These are phyloP conservation scores for Drosophila repletoides DNA, from an alignment of 1,140 invertebrate species.

Conservation along the genomic window DNA sequence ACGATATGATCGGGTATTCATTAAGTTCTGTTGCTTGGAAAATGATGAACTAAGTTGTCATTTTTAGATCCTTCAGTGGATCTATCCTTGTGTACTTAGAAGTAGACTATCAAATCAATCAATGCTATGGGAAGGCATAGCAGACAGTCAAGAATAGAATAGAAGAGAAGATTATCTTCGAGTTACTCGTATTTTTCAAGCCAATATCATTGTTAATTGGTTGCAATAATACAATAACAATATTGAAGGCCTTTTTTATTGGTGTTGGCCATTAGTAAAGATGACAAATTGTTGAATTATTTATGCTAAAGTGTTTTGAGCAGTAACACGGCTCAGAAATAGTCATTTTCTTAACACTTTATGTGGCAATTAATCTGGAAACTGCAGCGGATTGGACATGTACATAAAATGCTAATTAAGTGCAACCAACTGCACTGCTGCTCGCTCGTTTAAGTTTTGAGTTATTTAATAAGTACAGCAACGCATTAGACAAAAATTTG, in stretches of 20 bases:
- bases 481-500: conserved; percentile 34
- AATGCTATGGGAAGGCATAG: no score
- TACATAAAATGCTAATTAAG: conserved; percentile 76
- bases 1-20: no score
- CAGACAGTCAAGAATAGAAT: no score
- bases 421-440: conserved; percentile 66
- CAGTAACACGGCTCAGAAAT: background rate
- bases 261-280: background rate
- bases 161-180: no score
- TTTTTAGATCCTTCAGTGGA: no score
- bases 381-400: conserved; percentile 73
- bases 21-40: no score
- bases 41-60: no score
- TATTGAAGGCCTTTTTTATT: background rate
- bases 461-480: conserved; percentile 61
- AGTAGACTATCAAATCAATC: no score
- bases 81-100: no score
- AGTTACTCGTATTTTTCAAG: no score
- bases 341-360: conserved; percentile 28
- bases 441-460: conserved; percentile 51
- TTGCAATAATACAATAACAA: no score
- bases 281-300: conserved; percentile 29
- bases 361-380: conserved; percentile 70
- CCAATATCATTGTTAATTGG: no score
- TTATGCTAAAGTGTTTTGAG: conserved; percentile 48